Percentiles rank a stretch among this genome's conserved stretches.
phyloP scores from a whole-genome alignment of 2,888 invertebrate genomes.

The Callyntrura sp. region DNA sequence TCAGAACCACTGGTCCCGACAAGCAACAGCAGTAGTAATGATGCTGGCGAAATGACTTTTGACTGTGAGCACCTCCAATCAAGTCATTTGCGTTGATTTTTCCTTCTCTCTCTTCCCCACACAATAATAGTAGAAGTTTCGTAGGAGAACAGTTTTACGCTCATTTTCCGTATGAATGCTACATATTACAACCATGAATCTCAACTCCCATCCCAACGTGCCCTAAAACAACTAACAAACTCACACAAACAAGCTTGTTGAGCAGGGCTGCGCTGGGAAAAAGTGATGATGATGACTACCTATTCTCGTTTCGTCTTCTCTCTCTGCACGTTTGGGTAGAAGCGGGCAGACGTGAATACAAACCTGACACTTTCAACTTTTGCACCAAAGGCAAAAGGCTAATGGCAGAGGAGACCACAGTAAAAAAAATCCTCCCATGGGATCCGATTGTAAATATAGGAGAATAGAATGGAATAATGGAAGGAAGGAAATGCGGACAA shows the following conservation, averaged over 20 bases:
- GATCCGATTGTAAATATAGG: constrained; percentile 6
- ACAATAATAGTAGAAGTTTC: no score
- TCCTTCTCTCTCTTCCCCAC: no score
- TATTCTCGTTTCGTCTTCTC: neutral
- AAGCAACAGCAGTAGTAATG: constrained; percentile 3
- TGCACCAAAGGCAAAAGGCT: constrained; percentile 16
- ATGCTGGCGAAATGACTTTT: neutral
- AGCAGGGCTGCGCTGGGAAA: neutral
- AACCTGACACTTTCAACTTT: constrained; percentile 13
- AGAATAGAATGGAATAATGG: neutral
- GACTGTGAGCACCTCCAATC: constrained; percentile 27
- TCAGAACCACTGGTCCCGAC: neutral
- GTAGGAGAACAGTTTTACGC: no score
- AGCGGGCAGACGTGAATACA: neutral
- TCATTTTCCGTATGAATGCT: constrained; percentile 22
- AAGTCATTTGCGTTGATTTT: constrained; percentile 25
- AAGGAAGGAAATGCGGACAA: constrained; percentile 29
- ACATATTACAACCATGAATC: neutral
- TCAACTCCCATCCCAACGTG: no score
- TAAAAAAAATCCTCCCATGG: constrained; percentile 31
- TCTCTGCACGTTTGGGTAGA: neutral
- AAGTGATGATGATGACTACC: neutral
- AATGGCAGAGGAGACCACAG: constrained; percentile 21
- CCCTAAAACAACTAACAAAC: no score
- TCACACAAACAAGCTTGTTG: neutral